Percentiles rank a stretch among this genome's conserved stretches.
Evolutionary conservation across 1,140 invertebrate genomes (phyloP).

Genomic region (Pseudomyrmex gracilis): DNA sequence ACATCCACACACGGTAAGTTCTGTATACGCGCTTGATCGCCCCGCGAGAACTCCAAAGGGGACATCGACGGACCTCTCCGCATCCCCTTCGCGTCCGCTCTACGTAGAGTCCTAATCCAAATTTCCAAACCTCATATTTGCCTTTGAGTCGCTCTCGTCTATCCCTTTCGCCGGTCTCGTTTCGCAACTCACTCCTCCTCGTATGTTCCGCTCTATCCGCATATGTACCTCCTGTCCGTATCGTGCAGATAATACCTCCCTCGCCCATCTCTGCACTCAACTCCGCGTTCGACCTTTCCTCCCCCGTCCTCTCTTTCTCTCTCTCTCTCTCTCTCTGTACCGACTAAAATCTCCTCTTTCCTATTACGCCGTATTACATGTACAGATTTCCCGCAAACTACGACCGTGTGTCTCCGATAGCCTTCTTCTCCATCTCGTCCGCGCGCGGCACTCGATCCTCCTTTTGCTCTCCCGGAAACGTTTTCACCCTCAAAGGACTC

Average conservation of each 20-base stretch:
- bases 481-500: constrained; percentile 82
- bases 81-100: background rate
- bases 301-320: background rate
- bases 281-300: background rate
- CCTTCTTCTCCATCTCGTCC: constrained; percentile 43
- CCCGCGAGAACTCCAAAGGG: constrained; percentile 38
- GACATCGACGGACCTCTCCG: constrained; percentile 32
- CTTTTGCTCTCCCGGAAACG: constrained; percentile 59
- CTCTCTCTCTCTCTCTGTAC: background rate
- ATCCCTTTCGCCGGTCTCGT: background rate
- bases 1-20: constrained; percentile 31
- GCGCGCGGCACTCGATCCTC: constrained; percentile 60
- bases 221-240: constrained; percentile 20
- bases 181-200: background rate
- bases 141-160: constrained; percentile 70
- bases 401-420: constrained; percentile 56
- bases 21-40: background rate
- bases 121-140: constrained; percentile 75
- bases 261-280: background rate
- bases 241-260: constrained; percentile 58
- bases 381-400: constrained; percentile 70
- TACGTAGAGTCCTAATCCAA: constrained; percentile 74
- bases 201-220: constrained; percentile 15
- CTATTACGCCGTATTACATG: constrained; percentile 67
- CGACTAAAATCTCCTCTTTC: constrained; percentile 49